phyloP scores from a whole-genome alignment of 2,113 vertebrate species.

The Erpornis zantholeuca region DNA sequence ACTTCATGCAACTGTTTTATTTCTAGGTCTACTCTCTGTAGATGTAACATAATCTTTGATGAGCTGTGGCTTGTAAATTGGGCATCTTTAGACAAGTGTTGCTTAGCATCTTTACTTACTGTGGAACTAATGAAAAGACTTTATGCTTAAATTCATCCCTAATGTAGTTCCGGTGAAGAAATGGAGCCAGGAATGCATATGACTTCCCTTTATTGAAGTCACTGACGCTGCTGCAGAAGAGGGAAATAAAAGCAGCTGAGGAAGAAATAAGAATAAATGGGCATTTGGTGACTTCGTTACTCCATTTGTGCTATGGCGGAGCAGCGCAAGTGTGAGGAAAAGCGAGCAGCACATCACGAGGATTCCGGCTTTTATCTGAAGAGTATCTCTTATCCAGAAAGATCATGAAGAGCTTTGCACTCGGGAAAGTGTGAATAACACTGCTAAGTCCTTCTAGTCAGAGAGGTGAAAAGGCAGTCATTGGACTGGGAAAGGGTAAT shows the following conservation, averaged over 20 bases:
- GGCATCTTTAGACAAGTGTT: neutral
- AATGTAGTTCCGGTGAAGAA: neutral
- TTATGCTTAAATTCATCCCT: neutral
- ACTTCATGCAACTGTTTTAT: neutral
- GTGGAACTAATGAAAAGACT: neutral
- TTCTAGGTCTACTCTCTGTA: neutral
- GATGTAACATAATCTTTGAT: neutral
- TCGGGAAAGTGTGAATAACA: constrained; percentile 40
- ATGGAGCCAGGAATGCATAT: neutral
- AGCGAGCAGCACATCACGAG: neutral
- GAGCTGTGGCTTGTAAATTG: neutral
- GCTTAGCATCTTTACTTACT: neutral
- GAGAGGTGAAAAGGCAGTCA: constrained; percentile 43
- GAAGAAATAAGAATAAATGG: neutral
- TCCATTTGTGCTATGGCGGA: neutral
- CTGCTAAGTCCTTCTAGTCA: constrained; percentile 24
- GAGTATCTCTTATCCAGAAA: constrained; percentile 27
- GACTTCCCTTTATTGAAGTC: neutral
- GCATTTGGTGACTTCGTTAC: neutral
- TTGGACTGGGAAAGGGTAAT: constrained; percentile 49
- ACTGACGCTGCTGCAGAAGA: neutral
- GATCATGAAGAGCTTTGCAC: constrained; percentile 25
- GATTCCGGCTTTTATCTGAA: neutral
- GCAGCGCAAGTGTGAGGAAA: neutral
- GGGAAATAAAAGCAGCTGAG: neutral